Base-by-base conservation (phyloP, 2,113 vertebrate genomes). In the Melanocharis versteri region DNA sequence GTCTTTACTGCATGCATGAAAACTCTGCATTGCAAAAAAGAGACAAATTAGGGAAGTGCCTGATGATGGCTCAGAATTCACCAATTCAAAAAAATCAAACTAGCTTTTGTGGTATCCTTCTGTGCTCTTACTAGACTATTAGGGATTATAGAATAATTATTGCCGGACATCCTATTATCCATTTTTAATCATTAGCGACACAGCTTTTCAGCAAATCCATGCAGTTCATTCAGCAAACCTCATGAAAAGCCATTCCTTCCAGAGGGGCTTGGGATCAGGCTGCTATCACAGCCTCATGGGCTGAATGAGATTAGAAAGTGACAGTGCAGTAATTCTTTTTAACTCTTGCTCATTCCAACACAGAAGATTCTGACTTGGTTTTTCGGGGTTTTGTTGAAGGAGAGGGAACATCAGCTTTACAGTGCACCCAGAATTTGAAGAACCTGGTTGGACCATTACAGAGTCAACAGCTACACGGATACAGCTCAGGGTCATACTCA, bases 401-500 rank as follows among this genome's bases (percentile, higher is more conserved):
- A 19, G 22, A 12, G 10, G 13, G 5, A 61, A 87, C 11, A 66
- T 30, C 72, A 89, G n/a, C 31, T 89, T 87, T 72, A 62, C 12
- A 66, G 27, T 22, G 22, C 60, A 30, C 13, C 17, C 72, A 83
- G 53, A 83, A 73, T 11, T 4, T 45, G 17, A 87, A 93, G 28
- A 90, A 44, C 7, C 4, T 2, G 1, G 23, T 9, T 72, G 60
- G 35, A 44, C 61, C 3, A 0, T 31, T 35, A 33, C 10, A 61
- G 30, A 47, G 50, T 15, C 27, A 58, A 47, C 40, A 70, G 48
- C 26, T 87, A 28, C 35, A 69, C 11, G 47, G 75, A 35, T 3
- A 7, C 7, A 48, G 8, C 21, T 47, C 45, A 45, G 60, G 92
- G 28, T 28, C 31, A 39, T 76, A 98, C 98, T 98, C 96, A 99